Percentiles rank a stretch among this genome's conserved stretches.
phyloP scores from a whole-genome alignment of 2,113 vertebrate species.

The Pterocles burchelli region DNA sequence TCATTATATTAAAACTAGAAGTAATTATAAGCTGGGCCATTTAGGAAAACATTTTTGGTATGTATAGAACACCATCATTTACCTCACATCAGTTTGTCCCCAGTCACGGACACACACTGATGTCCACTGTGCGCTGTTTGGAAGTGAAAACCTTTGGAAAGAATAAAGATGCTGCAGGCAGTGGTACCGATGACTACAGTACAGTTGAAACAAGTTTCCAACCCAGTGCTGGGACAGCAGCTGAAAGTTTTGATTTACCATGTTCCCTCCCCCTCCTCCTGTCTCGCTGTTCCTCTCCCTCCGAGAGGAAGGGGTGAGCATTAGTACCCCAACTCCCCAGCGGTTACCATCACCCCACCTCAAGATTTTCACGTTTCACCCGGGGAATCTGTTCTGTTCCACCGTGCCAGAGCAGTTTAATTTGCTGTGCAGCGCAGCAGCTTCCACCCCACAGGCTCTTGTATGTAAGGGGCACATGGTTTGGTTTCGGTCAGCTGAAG shows the following conservation, averaged over 20 bases:
- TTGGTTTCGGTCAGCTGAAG: background rate
- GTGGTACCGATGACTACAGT: accelerated
- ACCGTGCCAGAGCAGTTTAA: background rate
- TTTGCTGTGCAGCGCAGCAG: background rate
- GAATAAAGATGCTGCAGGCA: background rate
- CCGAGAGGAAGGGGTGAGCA: background rate
- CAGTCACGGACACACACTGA: background rate
- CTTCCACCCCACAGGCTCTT: background rate
- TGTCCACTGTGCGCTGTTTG: background rate
- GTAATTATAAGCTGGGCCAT: background rate
- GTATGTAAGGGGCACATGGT: background rate
- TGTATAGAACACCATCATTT: background rate
- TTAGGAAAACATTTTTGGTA: background rate
- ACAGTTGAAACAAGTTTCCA: background rate
- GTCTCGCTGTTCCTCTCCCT: background rate
- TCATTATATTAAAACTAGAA: background rate
- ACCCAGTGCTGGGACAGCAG: background rate
- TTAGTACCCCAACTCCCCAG: background rate
- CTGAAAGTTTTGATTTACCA: background rate
- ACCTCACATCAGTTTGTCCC: background rate
- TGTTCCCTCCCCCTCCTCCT: background rate
- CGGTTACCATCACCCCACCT: background rate
- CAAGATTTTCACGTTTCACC: background rate
- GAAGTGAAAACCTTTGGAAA: background rate
- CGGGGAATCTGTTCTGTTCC: background rate